Evolutionary conservation across 2,113 vertebrate species (phyloP), one percentile per base, ranked within the genome.

Genomic region (Sturnira hondurensis): DNA sequence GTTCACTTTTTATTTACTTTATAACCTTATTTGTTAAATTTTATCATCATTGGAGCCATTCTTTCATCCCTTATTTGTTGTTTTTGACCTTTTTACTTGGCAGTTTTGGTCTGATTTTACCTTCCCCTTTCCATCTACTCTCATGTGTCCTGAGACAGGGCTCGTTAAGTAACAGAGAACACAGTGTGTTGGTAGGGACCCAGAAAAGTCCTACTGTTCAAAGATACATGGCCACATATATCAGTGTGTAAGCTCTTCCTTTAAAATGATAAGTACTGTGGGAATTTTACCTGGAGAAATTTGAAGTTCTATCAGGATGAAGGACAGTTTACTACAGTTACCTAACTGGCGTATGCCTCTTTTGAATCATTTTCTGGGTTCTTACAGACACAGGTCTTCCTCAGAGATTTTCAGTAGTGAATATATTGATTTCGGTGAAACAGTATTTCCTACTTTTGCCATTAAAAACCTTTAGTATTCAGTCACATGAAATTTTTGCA

Each of bases 331-430:
- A 67, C 26, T 86, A 14, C 58, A 38, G 8, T 87, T 92, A 56
- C 50, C 33, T 52, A 22, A 70, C 43, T 50, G 43, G 15, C 36
- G 1, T 81, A 7, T 84, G 73, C 54, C 36, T 86, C 41, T 86
- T 91, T 86, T 47, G 22, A 28, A 45, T 82, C 41, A n/a, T 70
- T 56, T 84, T 88, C 74, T 70, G 13, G 50, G 22, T 86, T 95
- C 68, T 83, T 96, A 31, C 3, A 82, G 67, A 77, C 19, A 86
- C 9, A 89, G 15, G 65, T 8, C 70, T 74, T 84, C 45, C 43
- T 65, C 22, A 83, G 52, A 96, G 47, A 67, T 87, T 93, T 93
- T 96, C 26, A 70, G 12, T 89, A 86, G 84, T 43, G 8, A 93
- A 45, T 50, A 41, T 47, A 61, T 65, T 92, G 38, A 85, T 89